Percentiles rank a stretch among this genome's conserved stretches.
phyloP scores from a whole-genome alignment of 2,113 vertebrate genomes.

The Strix aluco region DNA sequence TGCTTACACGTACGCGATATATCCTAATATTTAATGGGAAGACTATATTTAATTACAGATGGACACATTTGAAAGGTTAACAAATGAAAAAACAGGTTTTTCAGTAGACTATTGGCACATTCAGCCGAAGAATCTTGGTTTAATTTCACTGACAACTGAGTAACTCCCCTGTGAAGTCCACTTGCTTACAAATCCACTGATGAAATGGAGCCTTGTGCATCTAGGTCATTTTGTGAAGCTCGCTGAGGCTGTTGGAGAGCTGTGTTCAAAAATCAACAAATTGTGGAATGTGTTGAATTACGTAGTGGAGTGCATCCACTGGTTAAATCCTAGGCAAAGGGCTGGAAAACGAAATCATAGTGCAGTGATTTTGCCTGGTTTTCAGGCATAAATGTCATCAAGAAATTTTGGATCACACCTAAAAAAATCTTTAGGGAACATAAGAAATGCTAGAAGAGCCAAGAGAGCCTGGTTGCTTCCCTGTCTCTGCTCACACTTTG shows the following conservation, averaged over 20 bases:
- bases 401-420: not conserved
- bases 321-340: not conserved
- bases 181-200: not conserved
- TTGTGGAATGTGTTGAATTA: not conserved
- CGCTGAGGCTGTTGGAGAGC: not conserved
- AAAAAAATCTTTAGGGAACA: not conserved
- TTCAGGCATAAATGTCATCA: not conserved
- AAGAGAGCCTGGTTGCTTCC: not conserved
- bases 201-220: not conserved
- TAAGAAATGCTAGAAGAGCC: not conserved
- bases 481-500: not conserved
- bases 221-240: not conserved
- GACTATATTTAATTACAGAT: not conserved
- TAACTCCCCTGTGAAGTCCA: fast-evolving
- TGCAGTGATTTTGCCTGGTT: not conserved
- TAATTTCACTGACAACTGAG: not conserved
- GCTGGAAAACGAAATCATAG: not conserved
- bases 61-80: not conserved
- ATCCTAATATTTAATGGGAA: not conserved
- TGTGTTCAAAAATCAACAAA: not conserved
- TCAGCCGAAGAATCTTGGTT: not conserved
- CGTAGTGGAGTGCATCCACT: fast-evolving
- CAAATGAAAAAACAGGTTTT: not conserved
- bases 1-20: not conserved
- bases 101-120: not conserved